Evolutionary conservation across 2,113 vertebrate genomes (phyloP).

Genomic region (Psilopogon haemacephalus): DNA sequence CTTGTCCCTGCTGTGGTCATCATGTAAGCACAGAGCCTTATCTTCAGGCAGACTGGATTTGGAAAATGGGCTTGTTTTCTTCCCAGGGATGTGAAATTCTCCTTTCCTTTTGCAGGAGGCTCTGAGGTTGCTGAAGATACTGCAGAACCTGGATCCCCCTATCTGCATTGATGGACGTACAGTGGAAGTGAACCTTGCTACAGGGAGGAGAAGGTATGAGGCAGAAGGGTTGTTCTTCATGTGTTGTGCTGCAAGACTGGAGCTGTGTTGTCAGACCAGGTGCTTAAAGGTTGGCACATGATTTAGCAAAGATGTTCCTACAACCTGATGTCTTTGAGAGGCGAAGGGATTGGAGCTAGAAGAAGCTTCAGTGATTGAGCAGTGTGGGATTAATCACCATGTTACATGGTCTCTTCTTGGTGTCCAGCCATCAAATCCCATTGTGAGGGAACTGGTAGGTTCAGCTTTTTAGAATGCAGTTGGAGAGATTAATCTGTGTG

Average conservation of each 20-base stretch:
- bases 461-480: not conserved
- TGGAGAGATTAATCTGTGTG: not conserved
- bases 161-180: conserved; percentile 92
- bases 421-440: not conserved
- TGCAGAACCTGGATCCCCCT: conserved; percentile 88
- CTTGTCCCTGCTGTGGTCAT: not conserved
- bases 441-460: not conserved
- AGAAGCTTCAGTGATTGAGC: not conserved
- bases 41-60: not conserved
- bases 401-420: not conserved
- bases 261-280: not conserved
- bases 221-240: not conserved
- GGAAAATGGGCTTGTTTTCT: not conserved
- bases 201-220: conserved; percentile 77
- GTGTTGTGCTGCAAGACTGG: not conserved
- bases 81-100: not conserved
- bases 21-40: not conserved
- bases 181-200: conserved; percentile 92
- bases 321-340: not conserved
- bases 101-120: conserved; percentile 84
- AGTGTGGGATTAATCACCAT: not conserved
- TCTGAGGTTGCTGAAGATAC: conserved; percentile 87
- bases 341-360: not conserved
- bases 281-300: not conserved
- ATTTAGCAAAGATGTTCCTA: not conserved